Conservation (phyloP, 1,140 invertebrate species). For the Theocolax elegans region DNA sequence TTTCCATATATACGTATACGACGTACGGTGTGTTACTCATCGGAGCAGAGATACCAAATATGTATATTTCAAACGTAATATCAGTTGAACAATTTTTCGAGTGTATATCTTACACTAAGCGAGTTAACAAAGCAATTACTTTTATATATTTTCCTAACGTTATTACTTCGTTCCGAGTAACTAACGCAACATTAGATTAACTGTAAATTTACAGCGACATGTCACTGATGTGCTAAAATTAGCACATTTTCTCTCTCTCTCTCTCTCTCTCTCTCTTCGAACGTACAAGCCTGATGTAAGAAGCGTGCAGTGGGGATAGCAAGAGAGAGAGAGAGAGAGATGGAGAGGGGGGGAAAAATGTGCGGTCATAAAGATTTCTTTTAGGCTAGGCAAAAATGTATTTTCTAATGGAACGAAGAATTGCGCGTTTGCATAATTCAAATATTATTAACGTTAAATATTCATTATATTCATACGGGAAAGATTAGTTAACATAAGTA, state of each 20-base stretch:
- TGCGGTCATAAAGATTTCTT: slow-evolving; percentile 15
- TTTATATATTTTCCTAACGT: too few species aligned
- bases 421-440: slow-evolving; percentile 33
- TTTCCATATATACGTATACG: too few species aligned
- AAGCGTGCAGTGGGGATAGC: neutral
- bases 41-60: too few species aligned
- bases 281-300: neutral
- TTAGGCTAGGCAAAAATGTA: slow-evolving; percentile 19
- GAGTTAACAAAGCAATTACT: too few species aligned
- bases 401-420: slow-evolving; percentile 28
- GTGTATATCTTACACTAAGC: too few species aligned
- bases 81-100: too few species aligned
- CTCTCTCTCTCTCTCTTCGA: neutral
- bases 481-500: slow-evolving; percentile 33
- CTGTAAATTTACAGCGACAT: slow-evolving; percentile 4
- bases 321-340: neutral
- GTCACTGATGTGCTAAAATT: slow-evolving; percentile 25
- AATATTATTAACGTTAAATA: slow-evolving; percentile 28
- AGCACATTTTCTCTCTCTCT: slow-evolving; percentile 15
- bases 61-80: too few species aligned
- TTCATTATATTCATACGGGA: slow-evolving; percentile 16
- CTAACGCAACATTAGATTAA: slow-evolving; percentile 17
- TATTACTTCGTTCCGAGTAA: too few species aligned
- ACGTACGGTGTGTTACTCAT: too few species aligned
- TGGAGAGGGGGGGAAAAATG: neutral